Base-by-base conservation (phyloP, 2,797 vertebrate species). In the Lithobates sylvaticus region DNA sequence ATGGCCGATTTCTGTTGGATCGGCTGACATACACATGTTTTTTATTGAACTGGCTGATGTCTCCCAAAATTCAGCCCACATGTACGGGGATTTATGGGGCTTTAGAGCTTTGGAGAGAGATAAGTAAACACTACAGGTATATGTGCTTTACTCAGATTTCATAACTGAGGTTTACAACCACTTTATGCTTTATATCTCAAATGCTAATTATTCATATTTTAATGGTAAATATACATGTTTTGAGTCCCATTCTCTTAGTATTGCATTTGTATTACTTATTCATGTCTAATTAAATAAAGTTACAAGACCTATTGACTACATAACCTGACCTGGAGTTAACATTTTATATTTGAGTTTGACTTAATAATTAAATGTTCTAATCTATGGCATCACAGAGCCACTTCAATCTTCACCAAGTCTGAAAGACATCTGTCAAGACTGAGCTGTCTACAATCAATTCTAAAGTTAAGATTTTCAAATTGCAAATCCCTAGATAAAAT, bases 401-500 rank as follows among this genome's bases (percentile, higher is more conserved):
- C 4, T 0, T 73, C 13, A 10, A 61, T 64, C 50, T 81, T 29
- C 16, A 72, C 67, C 58, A n/a, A 73, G 34, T 64, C 61, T 27
- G 34, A 64, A 42, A 82, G 80, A 42, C 50, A 42, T 65, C 70
- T 73, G 36, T 27, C 70, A 73, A 36, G 16, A 74, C 54, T 16
- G 21, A 42, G 34, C 50, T 36, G 61, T 47, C 18, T 29, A 34
- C 50, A 82, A 64, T 82, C 21, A 82, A 39, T 64, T 73, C 34
- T 65, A 36, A 70, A 81, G 47, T 54, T 2, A 15, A 44, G 34
- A 73, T 82, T 74, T 65, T 44, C 32, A 74, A 65, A 73, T n/a
- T 42, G 44, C 34, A 18, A 34, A 70, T 44, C 80, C 42, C 50
- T 13, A 61, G 80, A 64, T 34, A 65, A 34, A 32, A 64, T 61